Conservation (phyloP, 2,797 vertebrate species). For the Graptemys geographica region DNA sequence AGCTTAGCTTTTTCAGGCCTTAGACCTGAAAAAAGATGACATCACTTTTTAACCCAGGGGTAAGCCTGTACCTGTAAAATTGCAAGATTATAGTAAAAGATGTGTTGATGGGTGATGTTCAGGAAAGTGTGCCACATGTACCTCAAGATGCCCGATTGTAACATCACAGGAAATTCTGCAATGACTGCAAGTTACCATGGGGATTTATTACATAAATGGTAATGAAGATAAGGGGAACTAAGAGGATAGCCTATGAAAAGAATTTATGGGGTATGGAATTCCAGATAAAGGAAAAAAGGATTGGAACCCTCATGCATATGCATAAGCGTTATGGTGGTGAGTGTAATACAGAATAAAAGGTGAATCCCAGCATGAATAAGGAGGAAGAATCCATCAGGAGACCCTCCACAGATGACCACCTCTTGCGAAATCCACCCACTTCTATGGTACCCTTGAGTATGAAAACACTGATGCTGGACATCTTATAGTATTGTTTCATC, state of each 20-base stretch:
- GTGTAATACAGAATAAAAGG: not conserved
- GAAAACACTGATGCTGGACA: not conserved
- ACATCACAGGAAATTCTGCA: not conserved
- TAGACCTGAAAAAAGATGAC: not conserved
- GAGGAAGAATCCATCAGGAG: too few species aligned
- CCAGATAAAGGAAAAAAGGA: not conserved
- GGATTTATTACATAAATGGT: too few species aligned
- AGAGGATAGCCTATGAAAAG: too few species aligned
- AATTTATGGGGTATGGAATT: too few species aligned
- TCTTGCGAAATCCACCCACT: too few species aligned
- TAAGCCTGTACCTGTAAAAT: not conserved
- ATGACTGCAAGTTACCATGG: too few species aligned
- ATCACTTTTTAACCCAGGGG: not conserved
- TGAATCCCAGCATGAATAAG: not conserved
- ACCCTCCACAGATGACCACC: too few species aligned
- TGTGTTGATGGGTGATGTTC: not conserved
- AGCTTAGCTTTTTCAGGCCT: not conserved
- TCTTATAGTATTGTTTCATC: not conserved
- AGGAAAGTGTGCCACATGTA: not conserved
- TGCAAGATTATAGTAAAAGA: not conserved
- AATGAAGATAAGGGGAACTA: too few species aligned
- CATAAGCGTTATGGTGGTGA: not conserved
- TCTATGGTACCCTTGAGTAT: too few species aligned
- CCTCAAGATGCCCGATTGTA: not conserved
- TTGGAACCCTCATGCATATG: not conserved